Conservation (phyloP, 2,113 vertebrate species). For the Propithecus coquereli region DNA sequence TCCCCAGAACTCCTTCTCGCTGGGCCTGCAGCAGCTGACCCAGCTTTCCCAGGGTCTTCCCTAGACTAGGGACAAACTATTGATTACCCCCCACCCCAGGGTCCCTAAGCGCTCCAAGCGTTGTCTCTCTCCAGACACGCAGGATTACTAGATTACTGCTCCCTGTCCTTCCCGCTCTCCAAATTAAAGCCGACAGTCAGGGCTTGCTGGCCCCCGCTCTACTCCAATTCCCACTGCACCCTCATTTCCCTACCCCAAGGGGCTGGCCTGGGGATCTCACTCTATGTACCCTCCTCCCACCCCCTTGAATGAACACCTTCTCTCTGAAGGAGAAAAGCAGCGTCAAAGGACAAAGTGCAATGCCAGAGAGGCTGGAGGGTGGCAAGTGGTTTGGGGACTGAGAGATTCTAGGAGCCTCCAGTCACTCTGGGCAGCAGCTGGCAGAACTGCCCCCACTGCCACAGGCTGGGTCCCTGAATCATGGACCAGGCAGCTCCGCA, state of each 20-base stretch:
- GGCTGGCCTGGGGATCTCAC: not conserved
- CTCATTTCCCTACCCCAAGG: not conserved
- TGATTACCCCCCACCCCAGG: not conserved
- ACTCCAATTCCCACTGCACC: not conserved
- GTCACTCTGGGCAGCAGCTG: not conserved
- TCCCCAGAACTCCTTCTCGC: not conserved
- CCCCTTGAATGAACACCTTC: not conserved
- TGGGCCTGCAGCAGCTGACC: not conserved
- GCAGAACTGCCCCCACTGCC: not conserved
- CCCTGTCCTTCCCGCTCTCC: not conserved
- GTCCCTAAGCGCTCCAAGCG: not conserved
- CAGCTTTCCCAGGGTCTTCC: not conserved
- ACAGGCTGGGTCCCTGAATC: not conserved
- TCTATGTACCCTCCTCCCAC: not conserved
- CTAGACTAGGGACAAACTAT: not conserved
- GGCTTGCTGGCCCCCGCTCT: not conserved
- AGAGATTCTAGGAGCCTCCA: not conserved
- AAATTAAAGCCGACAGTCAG: not conserved
- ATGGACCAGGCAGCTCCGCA: not conserved
- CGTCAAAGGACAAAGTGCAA: not conserved
- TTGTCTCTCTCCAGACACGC: not conserved
- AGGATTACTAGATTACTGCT: not conserved
- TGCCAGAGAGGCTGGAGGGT: not conserved
- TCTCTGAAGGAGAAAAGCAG: not conserved
- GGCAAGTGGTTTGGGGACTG: not conserved